phyloP scores from a whole-genome alignment of 2,888 invertebrate species.

The Junonia oenone region DNA sequence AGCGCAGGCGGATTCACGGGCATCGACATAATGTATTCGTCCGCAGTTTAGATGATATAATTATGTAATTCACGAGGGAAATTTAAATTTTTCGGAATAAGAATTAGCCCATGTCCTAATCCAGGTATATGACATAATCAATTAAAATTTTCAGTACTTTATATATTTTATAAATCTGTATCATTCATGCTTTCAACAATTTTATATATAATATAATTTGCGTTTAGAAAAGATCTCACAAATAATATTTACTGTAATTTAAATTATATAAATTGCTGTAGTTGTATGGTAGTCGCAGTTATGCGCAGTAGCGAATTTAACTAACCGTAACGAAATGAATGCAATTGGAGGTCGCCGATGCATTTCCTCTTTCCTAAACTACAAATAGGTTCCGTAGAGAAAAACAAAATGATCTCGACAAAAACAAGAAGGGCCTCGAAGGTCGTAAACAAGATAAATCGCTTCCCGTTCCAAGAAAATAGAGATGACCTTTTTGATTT shows the following conservation, averaged over 20 bases:
- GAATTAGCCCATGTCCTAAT: too few relatives aligned
- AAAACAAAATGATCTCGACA: conserved; percentile 38
- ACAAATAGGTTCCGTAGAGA: conserved; percentile 39
- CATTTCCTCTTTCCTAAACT: conserved; percentile 43
- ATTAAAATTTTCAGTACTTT: too few relatives aligned
- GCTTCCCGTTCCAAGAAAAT: conserved; percentile 39
- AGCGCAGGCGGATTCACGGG: too few relatives aligned
- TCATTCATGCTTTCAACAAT: too few relatives aligned
- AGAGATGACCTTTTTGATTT: conserved; percentile 17
- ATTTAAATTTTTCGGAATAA: too few relatives aligned
- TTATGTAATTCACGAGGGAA: too few relatives aligned
- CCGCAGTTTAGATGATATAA: too few relatives aligned
- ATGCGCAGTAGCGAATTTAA: conserved; percentile 8
- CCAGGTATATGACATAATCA: too few relatives aligned
- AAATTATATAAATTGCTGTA: not conserved
- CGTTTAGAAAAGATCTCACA: not conserved
- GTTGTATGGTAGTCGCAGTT: not conserved
- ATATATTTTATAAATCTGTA: too few relatives aligned
- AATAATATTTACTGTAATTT: not conserved
- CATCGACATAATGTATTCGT: too few relatives aligned
- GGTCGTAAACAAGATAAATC: conserved; percentile 47
- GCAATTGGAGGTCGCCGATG: conserved; percentile 35
- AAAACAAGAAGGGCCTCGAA: conserved; percentile 46
- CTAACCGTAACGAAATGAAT: conserved; percentile 36
- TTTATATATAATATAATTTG: too few relatives aligned